Evolutionary conservation across 2,113 vertebrate genomes (phyloP).

Genomic region (Platycercus adscitus): DNA sequence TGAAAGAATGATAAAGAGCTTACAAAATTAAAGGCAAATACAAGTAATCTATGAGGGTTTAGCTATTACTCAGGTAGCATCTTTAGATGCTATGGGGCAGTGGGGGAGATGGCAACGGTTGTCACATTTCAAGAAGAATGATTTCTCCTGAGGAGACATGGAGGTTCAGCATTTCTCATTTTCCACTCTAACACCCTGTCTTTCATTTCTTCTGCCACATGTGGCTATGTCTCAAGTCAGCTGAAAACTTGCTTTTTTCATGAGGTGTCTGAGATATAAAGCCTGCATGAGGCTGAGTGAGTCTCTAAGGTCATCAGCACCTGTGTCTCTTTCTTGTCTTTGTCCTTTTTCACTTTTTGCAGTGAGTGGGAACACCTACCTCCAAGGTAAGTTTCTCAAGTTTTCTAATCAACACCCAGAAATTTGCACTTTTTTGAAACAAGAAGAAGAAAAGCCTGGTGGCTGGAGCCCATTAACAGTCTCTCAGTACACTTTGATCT

Average conservation of each 20-base stretch:
- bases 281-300: not conserved
- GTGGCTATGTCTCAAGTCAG: not conserved
- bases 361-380: not conserved
- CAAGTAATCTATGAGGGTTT: not conserved
- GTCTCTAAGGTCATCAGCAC: not conserved
- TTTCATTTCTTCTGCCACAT: not conserved
- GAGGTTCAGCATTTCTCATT: not conserved
- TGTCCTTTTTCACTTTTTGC: not conserved
- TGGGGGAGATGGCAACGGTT: not conserved
- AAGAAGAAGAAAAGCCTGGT: not conserved
- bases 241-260: not conserved
- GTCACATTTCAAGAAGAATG: not conserved
- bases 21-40: constrained; percentile 18
- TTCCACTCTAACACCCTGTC: not conserved
- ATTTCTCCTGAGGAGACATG: not conserved
- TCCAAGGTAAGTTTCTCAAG: not conserved
- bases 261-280: not conserved
- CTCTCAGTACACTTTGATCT: not conserved
- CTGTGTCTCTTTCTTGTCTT: not conserved
- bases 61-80: not conserved
- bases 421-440: not conserved
- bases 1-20: not conserved
- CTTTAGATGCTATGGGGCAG: not conserved
- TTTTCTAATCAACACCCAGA: constrained; percentile 11
- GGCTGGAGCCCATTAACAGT: not conserved